These are phyloP conservation scores for Schizaphis graminum DNA, from an alignment of 2,888 invertebrate genomes.

Conservation along the genomic window DNA sequence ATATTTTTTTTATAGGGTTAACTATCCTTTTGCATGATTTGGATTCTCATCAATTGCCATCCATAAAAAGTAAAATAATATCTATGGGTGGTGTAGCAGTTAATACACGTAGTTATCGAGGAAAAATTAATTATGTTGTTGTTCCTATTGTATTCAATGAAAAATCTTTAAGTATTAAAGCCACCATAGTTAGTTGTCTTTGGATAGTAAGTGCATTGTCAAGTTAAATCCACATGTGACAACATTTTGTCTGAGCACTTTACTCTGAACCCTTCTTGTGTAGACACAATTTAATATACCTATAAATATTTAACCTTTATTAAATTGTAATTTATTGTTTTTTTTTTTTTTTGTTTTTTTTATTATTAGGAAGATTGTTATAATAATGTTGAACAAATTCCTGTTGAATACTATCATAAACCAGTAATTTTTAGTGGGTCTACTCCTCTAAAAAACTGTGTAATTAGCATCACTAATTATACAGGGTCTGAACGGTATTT, in stretches of 20 bases:
- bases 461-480: constrained; percentile 86
- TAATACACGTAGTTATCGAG: constrained; percentile 71
- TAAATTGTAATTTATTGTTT: constrained; percentile 4
- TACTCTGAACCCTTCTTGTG: neutral
- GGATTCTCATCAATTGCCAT: constrained; percentile 47
- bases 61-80: constrained; percentile 58
- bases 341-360: neutral
- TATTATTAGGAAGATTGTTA: constrained; percentile 77
- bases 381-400: constrained; percentile 75
- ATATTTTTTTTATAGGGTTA: constrained; percentile 23
- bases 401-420: constrained; percentile 80
- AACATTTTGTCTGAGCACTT: no score
- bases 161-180: constrained; percentile 72
- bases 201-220: constrained; percentile 76
- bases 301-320: neutral
- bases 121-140: constrained; percentile 78
- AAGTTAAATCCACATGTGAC: neutral
- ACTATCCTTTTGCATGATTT: constrained; percentile 46
- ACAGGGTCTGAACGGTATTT: constrained; percentile 81
- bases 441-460: constrained; percentile 78
- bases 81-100: constrained; percentile 73
- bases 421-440: constrained; percentile 74
- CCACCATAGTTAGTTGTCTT: constrained; percentile 79
- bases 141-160: constrained; percentile 73
- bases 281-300: neutral